phyloP scores from a whole-genome alignment of 2,888 invertebrate genomes.

The Drosophila antonietae region DNA sequence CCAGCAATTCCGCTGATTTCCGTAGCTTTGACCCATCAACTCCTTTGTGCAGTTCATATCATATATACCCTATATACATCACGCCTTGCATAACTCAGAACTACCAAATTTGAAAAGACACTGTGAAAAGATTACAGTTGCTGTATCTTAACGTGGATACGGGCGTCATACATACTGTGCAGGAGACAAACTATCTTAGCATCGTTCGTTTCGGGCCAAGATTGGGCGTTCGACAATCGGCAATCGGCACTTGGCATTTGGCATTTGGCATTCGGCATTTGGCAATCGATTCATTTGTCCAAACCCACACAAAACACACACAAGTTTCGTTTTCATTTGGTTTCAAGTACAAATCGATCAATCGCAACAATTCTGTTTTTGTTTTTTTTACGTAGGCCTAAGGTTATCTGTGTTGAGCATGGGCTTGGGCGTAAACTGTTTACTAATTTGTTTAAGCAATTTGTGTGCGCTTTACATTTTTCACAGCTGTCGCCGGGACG shows the following conservation, averaged over 20 bases:
- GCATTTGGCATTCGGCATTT: slow-evolving; percentile 18
- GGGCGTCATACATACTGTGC: slow-evolving; percentile 27
- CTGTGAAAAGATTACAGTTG: slow-evolving; percentile 5
- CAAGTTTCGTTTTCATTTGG: slow-evolving; percentile 53
- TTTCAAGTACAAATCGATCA: slow-evolving; percentile 50
- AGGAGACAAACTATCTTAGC: slow-evolving; percentile 16
- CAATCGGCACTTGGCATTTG: slow-evolving; percentile 13
- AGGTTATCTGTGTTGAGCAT: slow-evolving; percentile 41
- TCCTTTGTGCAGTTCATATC: slow-evolving; percentile 14
- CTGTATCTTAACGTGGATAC: slow-evolving; percentile 3
- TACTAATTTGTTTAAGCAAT: slow-evolving; percentile 15
- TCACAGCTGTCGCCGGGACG: slow-evolving; percentile 92
- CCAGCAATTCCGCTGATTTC: slow-evolving; percentile 19
- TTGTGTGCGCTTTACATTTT: slow-evolving; percentile 10
- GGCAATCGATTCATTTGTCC: slow-evolving; percentile 34
- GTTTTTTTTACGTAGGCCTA: slow-evolving; percentile 38
- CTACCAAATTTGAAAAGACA: neutral
- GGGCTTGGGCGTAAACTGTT: neutral
- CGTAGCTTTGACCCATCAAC: slow-evolving; percentile 25
- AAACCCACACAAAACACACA: slow-evolving; percentile 24
- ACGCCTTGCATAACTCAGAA: slow-evolving; percentile 15
- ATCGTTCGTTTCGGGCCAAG: slow-evolving; percentile 19
- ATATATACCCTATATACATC: neutral
- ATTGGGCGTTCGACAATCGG: slow-evolving; percentile 6
- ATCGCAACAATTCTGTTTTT: slow-evolving; percentile 38